Evolutionary conservation across 2,797 vertebrate genomes (phyloP), one percentile per base, ranked within the genome.

Genomic region (Aeoliscus strigatus): DNA sequence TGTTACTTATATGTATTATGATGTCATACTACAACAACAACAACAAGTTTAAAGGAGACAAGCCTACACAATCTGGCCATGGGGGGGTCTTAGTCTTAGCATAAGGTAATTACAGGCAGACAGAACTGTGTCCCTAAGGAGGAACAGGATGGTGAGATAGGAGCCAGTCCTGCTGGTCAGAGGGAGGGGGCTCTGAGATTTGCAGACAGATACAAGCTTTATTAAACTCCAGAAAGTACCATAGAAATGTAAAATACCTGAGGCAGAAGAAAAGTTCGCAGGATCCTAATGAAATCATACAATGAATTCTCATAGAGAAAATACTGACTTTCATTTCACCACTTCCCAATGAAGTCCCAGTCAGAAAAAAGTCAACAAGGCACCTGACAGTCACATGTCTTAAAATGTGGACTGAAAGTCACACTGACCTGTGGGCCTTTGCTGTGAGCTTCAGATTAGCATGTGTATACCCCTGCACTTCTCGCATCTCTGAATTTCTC

Each of bases 221-320:
- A 85, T 85, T 83, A 82, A 83, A 81, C 79, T 79, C 77, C 79
- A 68, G 48, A 75, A 27, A 70, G 55, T 28, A 44, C 66, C 60
- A 80, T 72, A 48, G 79, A 83, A 79, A 82, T 77, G 71, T 64
- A 50, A 77, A 84, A 76, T 51, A 74, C 70, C 63, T 64, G 38
- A 58, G 58, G 66, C 60, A 31, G 57, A 66, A 62, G 48, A 34
- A 67, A 80, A 71, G 40, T 62, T 57, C 48, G 33, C 34, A 14
- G 4, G 14, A 59, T 72, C 81, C 63, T 55, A 70, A 76, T 79
- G 70, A 76, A 79, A 73, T 61, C 58, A 41, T 66, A 60, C 42
- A 7, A 36, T 28, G 40, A 62, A 60, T 57, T 56, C 44, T 29
- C 27, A 69, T 64, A 66, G 16, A 41, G 26, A 66, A 70, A 68